phyloP scores from a whole-genome alignment of 2,888 invertebrate species.

The Heliconius charithonia region DNA sequence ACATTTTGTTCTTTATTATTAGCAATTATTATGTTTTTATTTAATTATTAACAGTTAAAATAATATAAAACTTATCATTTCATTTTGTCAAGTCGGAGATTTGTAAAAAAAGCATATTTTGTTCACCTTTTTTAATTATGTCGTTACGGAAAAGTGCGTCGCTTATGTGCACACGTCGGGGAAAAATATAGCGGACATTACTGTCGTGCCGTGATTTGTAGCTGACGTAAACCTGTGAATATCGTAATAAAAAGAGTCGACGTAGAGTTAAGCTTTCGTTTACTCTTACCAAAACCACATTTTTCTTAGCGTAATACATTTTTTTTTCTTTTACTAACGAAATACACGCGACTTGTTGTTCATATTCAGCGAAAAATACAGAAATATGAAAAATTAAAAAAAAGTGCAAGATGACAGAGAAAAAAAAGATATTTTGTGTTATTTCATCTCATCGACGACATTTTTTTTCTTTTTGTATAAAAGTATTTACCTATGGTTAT shows the following conservation, averaged over 20 bases:
- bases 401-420: no score
- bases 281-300: not conserved
- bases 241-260: not conserved
- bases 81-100: not conserved
- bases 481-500: no score
- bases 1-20: not conserved
- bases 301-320: not conserved
- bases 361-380: no score
- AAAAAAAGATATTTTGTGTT: no score
- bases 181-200: constrained; percentile 39
- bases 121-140: constrained; percentile 8
- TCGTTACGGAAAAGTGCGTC: constrained; percentile 32
- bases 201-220: constrained; percentile 32
- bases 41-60: not conserved
- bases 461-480: no score
- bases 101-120: not conserved
- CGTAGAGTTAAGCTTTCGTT: not conserved
- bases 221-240: constrained; percentile 5
- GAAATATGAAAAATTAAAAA: no score
- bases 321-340: not conserved
- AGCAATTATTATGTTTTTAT: not conserved
- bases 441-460: no score
- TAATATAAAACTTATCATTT: not conserved
- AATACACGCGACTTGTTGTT: no score
- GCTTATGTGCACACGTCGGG: constrained; percentile 31